Conservation (phyloP, 2,888 invertebrate species). For the Automeris io region DNA sequence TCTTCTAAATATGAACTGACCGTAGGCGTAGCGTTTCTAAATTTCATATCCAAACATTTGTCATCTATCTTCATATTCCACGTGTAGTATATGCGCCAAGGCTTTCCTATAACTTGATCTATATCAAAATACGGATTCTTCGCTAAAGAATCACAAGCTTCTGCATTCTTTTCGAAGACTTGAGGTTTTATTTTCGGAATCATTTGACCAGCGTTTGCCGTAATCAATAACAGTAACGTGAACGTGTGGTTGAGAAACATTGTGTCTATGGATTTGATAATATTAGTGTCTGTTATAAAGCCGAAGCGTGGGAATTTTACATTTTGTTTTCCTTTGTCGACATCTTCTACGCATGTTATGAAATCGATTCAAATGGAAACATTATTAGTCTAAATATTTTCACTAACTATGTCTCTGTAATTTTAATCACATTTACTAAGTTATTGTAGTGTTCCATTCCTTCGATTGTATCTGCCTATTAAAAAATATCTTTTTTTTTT, state of each 20-base stretch:
- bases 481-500: background rate
- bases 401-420: too few relatives aligned
- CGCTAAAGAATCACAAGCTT: slow-evolving; percentile 29
- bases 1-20: slow-evolving; percentile 23
- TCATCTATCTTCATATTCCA: slow-evolving; percentile 45
- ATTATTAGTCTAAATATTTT: background rate
- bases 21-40: slow-evolving; percentile 36
- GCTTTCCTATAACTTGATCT: slow-evolving; percentile 37
- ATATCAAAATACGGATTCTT: slow-evolving; percentile 46
- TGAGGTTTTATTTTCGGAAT: slow-evolving; percentile 8
- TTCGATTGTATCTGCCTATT: too few relatives aligned
- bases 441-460: too few relatives aligned
- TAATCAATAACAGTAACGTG: background rate
- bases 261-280: background rate
- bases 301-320: slow-evolving; percentile 3
- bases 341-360: background rate
- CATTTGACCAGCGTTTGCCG: background rate
- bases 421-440: too few relatives aligned
- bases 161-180: slow-evolving; percentile 15
- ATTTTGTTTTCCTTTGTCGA: slow-evolving; percentile 4
- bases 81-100: slow-evolving; percentile 52
- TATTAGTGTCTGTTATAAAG: slow-evolving; percentile 2
- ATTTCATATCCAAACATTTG: slow-evolving; percentile 45
- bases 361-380: background rate
- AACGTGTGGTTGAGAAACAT: background rate